Evolutionary conservation across 1,140 invertebrate species (phyloP).

Genomic region (Bombyx mandarina): DNA sequence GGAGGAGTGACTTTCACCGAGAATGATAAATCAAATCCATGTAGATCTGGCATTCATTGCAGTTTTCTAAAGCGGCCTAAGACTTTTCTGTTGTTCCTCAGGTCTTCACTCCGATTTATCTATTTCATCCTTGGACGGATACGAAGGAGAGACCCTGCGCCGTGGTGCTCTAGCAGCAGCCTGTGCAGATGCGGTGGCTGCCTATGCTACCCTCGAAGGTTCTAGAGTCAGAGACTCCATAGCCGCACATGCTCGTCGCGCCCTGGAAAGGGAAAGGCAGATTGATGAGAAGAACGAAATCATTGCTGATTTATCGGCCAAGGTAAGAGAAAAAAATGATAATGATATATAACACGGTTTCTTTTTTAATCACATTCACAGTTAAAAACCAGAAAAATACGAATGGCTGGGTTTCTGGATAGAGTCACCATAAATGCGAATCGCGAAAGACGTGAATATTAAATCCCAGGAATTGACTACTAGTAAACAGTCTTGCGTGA

Average conservation of each 20-base stretch:
- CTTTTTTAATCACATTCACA: too few species aligned
- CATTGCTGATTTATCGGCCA: conserved; percentile 84
- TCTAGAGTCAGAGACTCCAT: conserved; percentile 86
- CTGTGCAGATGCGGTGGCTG: conserved; percentile 79
- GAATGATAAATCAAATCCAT: too few species aligned
- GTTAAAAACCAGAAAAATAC: too few species aligned
- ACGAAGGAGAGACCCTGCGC: conserved; percentile 67
- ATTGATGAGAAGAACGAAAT: conserved; percentile 84
- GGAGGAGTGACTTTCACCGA: too few species aligned
- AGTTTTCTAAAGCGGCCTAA: too few species aligned
- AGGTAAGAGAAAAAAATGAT: conserved; percentile 68
- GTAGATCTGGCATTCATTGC: too few species aligned
- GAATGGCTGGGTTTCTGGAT: too few species aligned
- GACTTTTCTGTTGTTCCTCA: conserved; percentile 23
- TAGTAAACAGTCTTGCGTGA: too few species aligned
- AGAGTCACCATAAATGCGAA: too few species aligned
- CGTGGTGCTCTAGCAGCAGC: conserved; percentile 73
- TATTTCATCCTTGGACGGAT: conserved; percentile 68
- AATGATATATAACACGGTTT: too few species aligned
- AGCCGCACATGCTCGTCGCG: conserved; percentile 80
- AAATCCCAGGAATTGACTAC: too few species aligned
- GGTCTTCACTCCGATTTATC: conserved; percentile 74
- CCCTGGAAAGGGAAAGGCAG: conserved; percentile 83
- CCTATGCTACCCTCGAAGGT: conserved; percentile 81
- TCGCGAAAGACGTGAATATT: too few species aligned